Conservation (phyloP, 1,140 invertebrate species). For the Ostrea edulis region DNA sequence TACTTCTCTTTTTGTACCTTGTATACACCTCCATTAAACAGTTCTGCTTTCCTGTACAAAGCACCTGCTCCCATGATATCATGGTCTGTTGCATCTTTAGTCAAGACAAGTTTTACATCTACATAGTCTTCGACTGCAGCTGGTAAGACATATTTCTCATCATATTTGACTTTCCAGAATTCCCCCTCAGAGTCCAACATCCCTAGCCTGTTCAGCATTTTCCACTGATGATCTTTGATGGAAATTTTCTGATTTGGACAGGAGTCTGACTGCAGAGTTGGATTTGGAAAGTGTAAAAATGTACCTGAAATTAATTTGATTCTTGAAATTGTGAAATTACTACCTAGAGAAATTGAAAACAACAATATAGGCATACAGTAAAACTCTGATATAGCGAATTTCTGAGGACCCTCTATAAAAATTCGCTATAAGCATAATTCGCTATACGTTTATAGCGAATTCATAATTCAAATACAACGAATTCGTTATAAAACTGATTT, state of each 20-base stretch:
- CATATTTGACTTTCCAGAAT: constrained; percentile 53
- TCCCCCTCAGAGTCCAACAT: constrained; percentile 51
- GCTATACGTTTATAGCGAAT: no score
- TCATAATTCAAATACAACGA: no score
- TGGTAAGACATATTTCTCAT: constrained; percentile 47
- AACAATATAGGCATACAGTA: no score
- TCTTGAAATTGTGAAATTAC: background rate
- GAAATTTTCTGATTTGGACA: constrained; percentile 57
- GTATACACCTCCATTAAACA: constrained; percentile 58
- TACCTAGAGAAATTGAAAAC: background rate
- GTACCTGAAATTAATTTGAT: constrained; percentile 51
- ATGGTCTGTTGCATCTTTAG: constrained; percentile 49
- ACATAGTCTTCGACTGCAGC: constrained; percentile 42
- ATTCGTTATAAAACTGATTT: no score
- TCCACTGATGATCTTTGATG: constrained; percentile 54
- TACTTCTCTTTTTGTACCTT: constrained; percentile 43
- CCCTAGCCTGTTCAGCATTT: background rate
- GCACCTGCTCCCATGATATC: constrained; percentile 58
- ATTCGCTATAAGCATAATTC: no score
- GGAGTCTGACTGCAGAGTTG: constrained; percentile 27
- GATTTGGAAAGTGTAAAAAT: constrained; percentile 59
- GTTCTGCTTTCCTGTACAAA: constrained; percentile 56
- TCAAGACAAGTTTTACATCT: constrained; percentile 57
- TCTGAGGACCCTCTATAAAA: no score
- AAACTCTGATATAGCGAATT: no score